Evolutionary conservation across 1,140 invertebrate genomes (phyloP).

Genomic region (Pseudomyrmex concolor): DNA sequence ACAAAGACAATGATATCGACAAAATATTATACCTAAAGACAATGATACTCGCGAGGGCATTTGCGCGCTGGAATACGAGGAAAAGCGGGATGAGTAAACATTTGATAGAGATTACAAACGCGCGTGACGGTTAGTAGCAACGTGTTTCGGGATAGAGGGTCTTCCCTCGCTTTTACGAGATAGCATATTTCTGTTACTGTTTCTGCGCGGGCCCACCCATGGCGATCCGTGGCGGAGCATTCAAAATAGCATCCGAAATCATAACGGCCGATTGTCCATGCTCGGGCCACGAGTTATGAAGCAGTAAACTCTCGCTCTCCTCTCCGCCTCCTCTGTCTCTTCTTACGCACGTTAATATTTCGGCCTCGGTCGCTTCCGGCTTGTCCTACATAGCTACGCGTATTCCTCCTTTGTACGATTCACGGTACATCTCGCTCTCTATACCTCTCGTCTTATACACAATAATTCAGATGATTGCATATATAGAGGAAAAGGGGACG

Average conservation of each 20-base stretch:
- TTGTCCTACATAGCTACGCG: conserved; percentile 15
- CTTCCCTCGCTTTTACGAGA: conserved; percentile 81
- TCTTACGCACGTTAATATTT: conserved; percentile 34
- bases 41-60: not conserved
- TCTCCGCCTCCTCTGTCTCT: conserved; percentile 53
- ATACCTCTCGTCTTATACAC: conserved; percentile 75
- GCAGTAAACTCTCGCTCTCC: conserved; percentile 80
- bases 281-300: conserved; percentile 81
- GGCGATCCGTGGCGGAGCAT: conserved; percentile 69
- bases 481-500: conserved; percentile 60
- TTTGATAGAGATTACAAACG: conserved; percentile 52
- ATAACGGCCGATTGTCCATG: conserved; percentile 84
- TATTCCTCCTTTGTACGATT: conserved; percentile 52
- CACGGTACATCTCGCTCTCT: conserved; percentile 19
- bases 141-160: conserved; percentile 75
- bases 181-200: conserved; percentile 84
- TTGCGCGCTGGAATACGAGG: not conserved
- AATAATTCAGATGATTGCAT: conserved; percentile 85
- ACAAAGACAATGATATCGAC: not conserved
- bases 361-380: conserved; percentile 27
- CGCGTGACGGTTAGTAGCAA: conserved; percentile 46
- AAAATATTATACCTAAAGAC: not conserved
- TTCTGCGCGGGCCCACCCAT: conserved; percentile 80
- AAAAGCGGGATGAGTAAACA: conserved; percentile 33
- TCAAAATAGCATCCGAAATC: conserved; percentile 85